A percentile compares a stretch with the other conserved stretches of the same genome.
Conservation (phyloP, 2,888 invertebrate species). For the Drosophila seclusa region DNA sequence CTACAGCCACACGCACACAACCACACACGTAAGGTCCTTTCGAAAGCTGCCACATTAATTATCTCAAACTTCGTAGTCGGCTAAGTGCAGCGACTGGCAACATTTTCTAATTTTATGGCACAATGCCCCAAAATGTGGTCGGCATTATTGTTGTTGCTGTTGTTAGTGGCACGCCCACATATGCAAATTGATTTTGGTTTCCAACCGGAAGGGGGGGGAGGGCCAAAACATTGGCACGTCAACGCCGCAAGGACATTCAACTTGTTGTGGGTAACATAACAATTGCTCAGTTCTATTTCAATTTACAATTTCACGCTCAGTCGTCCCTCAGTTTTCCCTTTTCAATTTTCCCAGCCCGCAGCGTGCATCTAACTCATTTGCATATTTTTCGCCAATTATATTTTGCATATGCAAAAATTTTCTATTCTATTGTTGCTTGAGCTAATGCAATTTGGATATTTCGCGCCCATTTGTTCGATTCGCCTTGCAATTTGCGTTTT, state of each 20-base stretch:
- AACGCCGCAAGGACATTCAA: constrained; percentile 65
- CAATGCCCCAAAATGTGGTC: constrained; percentile 45
- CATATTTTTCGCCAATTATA: constrained; percentile 76
- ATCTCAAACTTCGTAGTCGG: constrained; percentile 32
- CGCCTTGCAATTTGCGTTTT: constrained; percentile 74
- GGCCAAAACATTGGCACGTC: constrained; percentile 35
- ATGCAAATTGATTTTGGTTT: constrained; percentile 64
- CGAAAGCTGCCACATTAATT: constrained; percentile 58
- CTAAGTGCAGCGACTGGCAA: constrained; percentile 50
- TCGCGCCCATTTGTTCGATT: constrained; percentile 69
- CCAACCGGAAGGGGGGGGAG: constrained; percentile 1
- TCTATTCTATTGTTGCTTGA: constrained; percentile 45
- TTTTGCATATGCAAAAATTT: constrained; percentile 72
- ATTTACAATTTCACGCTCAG: constrained; percentile 32
- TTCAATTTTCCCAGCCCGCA: neutral
- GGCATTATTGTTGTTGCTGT: constrained; percentile 22
- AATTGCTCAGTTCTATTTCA: constrained; percentile 8
- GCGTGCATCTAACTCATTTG: constrained; percentile 63
- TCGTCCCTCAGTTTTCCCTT: neutral
- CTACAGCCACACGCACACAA: neutral
- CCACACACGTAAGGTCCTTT: constrained; percentile 16
- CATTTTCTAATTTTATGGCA: constrained; percentile 56
- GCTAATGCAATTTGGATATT: constrained; percentile 68
- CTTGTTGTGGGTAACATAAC: constrained; percentile 25
- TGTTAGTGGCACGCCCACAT: constrained; percentile 48